Percentiles rank a stretch among this genome's conserved stretches.
These are phyloP conservation scores for Pyrocephalus nanus DNA, from an alignment of 2,797 vertebrate species.

Conservation along the genomic window DNA sequence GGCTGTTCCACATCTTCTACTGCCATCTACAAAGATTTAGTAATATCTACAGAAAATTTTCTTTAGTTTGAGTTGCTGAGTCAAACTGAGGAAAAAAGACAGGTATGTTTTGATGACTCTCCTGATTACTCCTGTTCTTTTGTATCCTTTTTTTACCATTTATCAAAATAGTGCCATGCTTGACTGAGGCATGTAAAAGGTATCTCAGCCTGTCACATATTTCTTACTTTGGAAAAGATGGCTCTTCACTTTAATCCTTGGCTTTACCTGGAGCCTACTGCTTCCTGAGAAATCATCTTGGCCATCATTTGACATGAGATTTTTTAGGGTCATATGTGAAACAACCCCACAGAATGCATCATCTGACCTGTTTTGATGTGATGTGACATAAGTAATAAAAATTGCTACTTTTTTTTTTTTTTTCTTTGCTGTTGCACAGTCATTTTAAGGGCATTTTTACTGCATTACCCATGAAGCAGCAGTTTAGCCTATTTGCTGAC, in stretches of 20 bases:
- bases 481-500: slow-evolving; percentile 28
- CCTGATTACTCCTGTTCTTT: not conserved
- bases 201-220: not conserved
- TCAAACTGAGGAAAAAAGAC: not conserved
- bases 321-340: not conserved
- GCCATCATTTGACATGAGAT: not conserved
- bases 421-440: not conserved
- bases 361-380: not conserved
- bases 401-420: not conserved
- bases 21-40: not conserved
- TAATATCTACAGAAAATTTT: not conserved
- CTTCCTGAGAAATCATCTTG: not conserved
- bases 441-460: not conserved
- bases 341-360: not conserved
- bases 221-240: not conserved
- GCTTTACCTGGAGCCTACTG: not conserved
- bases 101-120: not conserved
- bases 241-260: not conserved
- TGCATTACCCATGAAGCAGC: not conserved
- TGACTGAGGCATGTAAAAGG: not conserved
- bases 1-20: not conserved
- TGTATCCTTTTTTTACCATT: not conserved
- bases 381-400: not conserved
- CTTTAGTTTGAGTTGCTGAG: not conserved
- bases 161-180: not conserved